Evolutionary conservation across 2,888 invertebrate genomes (phyloP).

Genomic region (Spialia ferax): DNA sequence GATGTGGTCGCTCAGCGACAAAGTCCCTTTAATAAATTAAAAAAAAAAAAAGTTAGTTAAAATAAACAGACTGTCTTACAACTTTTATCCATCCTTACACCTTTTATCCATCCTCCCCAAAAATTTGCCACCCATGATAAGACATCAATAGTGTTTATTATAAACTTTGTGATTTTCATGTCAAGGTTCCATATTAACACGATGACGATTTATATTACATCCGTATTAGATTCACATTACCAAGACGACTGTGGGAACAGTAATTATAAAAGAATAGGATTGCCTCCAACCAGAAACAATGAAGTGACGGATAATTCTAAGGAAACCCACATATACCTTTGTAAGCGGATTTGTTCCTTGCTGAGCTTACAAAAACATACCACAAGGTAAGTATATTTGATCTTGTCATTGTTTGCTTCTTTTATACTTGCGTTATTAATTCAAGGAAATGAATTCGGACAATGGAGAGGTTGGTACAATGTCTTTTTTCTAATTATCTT

Average conservation of each 20-base stretch:
- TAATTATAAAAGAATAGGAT: slow-evolving; percentile 25
- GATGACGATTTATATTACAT: slow-evolving; percentile 11
- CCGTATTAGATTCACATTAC: slow-evolving; percentile 20
- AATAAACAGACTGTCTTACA: no score
- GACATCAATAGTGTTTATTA: no score
- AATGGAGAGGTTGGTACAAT: neutral
- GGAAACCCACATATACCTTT: slow-evolving; percentile 9
- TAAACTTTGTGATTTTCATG: neutral
- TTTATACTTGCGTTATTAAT: neutral
- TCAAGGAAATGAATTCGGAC: neutral
- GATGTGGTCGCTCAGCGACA: no score
- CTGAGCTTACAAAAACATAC: slow-evolving; percentile 14
- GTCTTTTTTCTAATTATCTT: neutral
- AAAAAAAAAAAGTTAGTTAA: no score
- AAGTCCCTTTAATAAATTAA: no score
- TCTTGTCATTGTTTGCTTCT: neutral
- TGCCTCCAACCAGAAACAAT: slow-evolving; percentile 21
- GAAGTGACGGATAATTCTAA: slow-evolving; percentile 19
- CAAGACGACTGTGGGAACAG: slow-evolving; percentile 13
- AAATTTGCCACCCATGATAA: no score
- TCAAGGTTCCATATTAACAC: slow-evolving; percentile 5
- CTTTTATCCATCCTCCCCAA: no score
- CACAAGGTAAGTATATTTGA: slow-evolving; percentile 15
- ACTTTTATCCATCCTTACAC: no score
- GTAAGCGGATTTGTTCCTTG: slow-evolving; percentile 18